Base-by-base conservation (phyloP, 2,113 vertebrate genomes). In the Gymnorhina tibicen region DNA sequence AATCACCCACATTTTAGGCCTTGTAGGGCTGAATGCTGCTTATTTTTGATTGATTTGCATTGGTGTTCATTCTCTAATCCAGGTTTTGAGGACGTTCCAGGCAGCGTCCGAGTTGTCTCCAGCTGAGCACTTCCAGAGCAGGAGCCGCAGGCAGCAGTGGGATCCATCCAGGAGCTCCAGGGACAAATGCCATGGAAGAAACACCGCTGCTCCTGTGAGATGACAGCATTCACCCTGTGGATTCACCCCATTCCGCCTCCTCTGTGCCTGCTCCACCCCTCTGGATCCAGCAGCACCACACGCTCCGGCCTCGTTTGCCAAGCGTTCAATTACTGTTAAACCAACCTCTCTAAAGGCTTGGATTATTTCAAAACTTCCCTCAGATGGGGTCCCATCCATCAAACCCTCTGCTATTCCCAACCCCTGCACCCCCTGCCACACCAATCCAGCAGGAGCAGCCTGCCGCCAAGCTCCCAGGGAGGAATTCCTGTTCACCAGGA, bases 91-190 rank as follows among this genome's bases (percentile, higher is more conserved):
- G 63, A 9, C 12, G 2, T n/a, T 58, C 30, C 23, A 9, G 28
- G 74, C 26, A 20, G 32, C 2, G 5, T 22, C 20, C 0, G 11
- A 16, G 47, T 0, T 0, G 1, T 21, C 20, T 67, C 68, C 35
- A 28, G n/a, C 46, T 16, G 58, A 37, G 33, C 4, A 0, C 15
- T 28, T 20, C 16, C 4, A 0, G 11, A 28, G 39, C 27, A 30
- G 5, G 16, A 22, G 33, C 53, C 4, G 1, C 0, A 1, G 75
- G 30, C 64, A 26, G 46, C 5, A 1, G 19, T 32, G 59, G 74
- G 56, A 37, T n/a, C 58, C 5, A 2, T 13, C 37, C 70, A 21
- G 60, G 12, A 75, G 56, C 77, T 13, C 3, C 2, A 16, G 1
- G 2, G 30, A 13, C 24, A 10, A 33, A 12, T 15, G 60, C 60